phyloP scores from a whole-genome alignment of 1,140 invertebrate genomes.

The Lethrus apterus region DNA sequence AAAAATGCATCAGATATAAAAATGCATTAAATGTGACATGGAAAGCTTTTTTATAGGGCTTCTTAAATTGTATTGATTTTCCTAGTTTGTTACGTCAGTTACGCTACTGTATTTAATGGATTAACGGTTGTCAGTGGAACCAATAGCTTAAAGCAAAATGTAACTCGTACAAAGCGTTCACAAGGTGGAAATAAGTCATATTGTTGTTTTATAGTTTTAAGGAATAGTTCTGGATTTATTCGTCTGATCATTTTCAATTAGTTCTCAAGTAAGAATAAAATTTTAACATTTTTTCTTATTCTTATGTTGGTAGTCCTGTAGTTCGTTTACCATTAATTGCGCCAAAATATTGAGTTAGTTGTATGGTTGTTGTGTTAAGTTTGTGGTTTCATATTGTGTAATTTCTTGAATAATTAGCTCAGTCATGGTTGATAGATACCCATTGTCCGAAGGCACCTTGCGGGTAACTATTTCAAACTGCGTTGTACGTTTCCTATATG shows the following conservation, averaged over 20 bases:
- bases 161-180: too few species aligned
- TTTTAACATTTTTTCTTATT: background rate
- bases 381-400: background rate
- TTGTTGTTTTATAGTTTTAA: too few species aligned
- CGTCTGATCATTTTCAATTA: background rate
- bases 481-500: background rate
- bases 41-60: too few species aligned
- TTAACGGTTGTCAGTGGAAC: too few species aligned
- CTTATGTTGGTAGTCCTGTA: background rate
- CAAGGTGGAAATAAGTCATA: too few species aligned
- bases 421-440: background rate
- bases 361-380: background rate
- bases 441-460: background rate
- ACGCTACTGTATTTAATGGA: too few species aligned
- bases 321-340: background rate
- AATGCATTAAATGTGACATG: too few species aligned
- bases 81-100: too few species aligned
- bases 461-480: background rate
- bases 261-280: background rate
- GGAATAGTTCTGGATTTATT: too few species aligned
- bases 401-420: background rate
- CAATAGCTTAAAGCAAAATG: too few species aligned
- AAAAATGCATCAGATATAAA: too few species aligned
- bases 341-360: background rate
- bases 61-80: too few species aligned